Evolutionary conservation across 2,888 invertebrate species (phyloP).

Genomic region (Scaptomyza reducta): DNA sequence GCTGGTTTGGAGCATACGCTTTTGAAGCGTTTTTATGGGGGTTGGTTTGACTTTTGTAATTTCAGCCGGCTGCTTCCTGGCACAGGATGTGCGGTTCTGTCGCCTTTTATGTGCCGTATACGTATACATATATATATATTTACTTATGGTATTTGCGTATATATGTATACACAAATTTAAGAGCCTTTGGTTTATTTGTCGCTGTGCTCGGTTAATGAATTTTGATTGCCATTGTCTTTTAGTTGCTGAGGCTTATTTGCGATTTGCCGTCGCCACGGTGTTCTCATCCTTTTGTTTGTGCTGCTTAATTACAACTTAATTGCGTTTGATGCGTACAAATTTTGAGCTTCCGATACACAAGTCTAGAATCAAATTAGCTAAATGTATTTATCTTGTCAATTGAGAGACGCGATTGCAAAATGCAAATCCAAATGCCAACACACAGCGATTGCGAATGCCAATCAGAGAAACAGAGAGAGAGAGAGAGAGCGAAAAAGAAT

Average conservation of each 20-base stretch:
- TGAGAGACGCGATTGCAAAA: conserved; percentile 68
- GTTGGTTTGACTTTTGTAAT: conserved; percentile 75
- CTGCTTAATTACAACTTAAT: conserved; percentile 77
- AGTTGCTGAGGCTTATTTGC: conserved; percentile 18
- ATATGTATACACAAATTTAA: conserved; percentile 39
- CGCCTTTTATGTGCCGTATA: conserved; percentile 62
- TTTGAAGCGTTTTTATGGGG: conserved; percentile 78
- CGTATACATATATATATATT: conserved; percentile 49
- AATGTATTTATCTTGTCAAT: conserved; percentile 82
- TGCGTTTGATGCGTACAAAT: conserved; percentile 76
- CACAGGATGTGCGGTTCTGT: conserved; percentile 78
- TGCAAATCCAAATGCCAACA: conserved; percentile 34
- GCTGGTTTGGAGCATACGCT: conserved; percentile 61
- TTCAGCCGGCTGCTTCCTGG: conserved; percentile 79
- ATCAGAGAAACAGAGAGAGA: conserved; percentile 51
- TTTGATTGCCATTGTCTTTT: conserved; percentile 71
- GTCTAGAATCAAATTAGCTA: conserved; percentile 74
- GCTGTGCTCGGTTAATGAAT: conserved; percentile 72
- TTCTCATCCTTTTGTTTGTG: conserved; percentile 52
- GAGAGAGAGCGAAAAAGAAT: conserved; percentile 51
- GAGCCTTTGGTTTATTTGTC: conserved; percentile 75
- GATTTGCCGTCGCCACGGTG: conserved; percentile 37
- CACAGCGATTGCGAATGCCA: conserved; percentile 55
- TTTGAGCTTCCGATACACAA: conserved; percentile 62
- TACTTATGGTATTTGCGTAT: conserved; percentile 51